Evolutionary conservation across 2,888 invertebrate species (phyloP), one percentile per base, ranked within the genome.

Genomic region (Galerucella calmariensis): DNA sequence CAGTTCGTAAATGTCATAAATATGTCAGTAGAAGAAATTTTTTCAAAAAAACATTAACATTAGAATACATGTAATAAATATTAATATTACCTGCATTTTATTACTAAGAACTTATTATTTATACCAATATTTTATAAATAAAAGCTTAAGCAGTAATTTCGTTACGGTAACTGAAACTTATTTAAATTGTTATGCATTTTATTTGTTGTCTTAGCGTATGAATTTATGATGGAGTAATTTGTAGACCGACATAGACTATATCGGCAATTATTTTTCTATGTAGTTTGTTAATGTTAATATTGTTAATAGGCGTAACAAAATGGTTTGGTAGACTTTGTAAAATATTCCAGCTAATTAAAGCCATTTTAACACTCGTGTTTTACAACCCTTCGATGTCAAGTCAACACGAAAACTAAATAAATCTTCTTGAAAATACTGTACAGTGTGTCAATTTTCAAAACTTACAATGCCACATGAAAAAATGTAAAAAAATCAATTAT

Each of bases 261-360:
- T 20, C 69, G 75, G 72, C 74, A 77, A 78, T 78, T 76, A 78
- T 76, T 77, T 77, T 75, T 73, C 73, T 74, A 75, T 76, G 75
- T 77, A 71, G 75, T 75, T 75, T 75, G 75, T 75, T 75, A 77
- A 75, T 77, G 74, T 74, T 74, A 78, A 73, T 71, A 73, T 73
- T 77, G 74, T 75, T 74, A 78, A 73, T 71, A 71, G 65, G 65
- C 67, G 65, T 74, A 75, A 77, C 76, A 77, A 76, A 78, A 76
- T 71, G 70, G 61, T 59, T 61, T 44, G 53, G 24, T 67, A 41
- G 35, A 67, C 69, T 27, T 67, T 67, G 56, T 67, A 67, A 51
- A 48, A 48, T 56, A 53, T 35, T 53, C 67, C 5, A 53, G 46
- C 20, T 56, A 67, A 65, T 65, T 65, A 65, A 65, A 53, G 20